These are phyloP conservation scores for Trichogramma evanescens DNA, from an alignment of 2,888 invertebrate species.

Conservation along the genomic window DNA sequence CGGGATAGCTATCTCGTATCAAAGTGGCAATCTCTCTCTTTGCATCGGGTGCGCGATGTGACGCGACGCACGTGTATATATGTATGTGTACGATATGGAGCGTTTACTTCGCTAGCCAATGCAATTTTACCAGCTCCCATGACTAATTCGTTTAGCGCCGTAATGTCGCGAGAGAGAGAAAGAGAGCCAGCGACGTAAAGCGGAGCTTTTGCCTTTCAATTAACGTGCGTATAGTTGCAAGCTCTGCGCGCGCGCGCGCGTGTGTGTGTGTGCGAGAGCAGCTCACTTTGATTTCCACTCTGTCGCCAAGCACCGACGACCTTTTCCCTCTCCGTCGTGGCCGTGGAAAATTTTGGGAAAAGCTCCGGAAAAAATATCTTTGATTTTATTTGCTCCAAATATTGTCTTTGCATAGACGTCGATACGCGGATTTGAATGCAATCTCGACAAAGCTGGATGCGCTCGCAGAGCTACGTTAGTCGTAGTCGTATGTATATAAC, in stretches of 20 bases:
- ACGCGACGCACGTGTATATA: too few species aligned
- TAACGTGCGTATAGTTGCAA: not conserved
- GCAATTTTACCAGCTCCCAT: slow-evolving; percentile 31
- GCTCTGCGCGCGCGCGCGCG: not conserved
- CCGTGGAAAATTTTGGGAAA: too few species aligned
- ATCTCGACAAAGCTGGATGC: too few species aligned
- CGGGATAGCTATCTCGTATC: not conserved
- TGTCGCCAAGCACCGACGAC: slow-evolving; percentile 11
- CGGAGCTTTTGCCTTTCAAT: not conserved
- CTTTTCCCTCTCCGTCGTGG: not conserved
- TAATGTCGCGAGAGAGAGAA: slow-evolving; percentile 40
- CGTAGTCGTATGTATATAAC: slow-evolving; percentile 17
- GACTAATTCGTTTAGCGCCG: slow-evolving; percentile 40
- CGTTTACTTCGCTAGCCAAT: slow-evolving; percentile 36
- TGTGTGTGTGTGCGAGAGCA: not conserved
- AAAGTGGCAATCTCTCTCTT: slow-evolving; percentile 11
- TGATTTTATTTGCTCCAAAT: not conserved
- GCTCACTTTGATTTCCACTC: not conserved
- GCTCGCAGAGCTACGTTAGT: too few species aligned
- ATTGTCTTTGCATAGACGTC: too few species aligned
- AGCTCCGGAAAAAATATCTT: not conserved
- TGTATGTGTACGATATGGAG: slow-evolving; percentile 15
- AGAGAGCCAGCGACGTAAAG: slow-evolving; percentile 13
- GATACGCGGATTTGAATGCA: too few species aligned
- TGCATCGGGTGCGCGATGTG: not conserved